phyloP scores from a whole-genome alignment of 2,797 vertebrate species.

The Spinus olivaceus region DNA sequence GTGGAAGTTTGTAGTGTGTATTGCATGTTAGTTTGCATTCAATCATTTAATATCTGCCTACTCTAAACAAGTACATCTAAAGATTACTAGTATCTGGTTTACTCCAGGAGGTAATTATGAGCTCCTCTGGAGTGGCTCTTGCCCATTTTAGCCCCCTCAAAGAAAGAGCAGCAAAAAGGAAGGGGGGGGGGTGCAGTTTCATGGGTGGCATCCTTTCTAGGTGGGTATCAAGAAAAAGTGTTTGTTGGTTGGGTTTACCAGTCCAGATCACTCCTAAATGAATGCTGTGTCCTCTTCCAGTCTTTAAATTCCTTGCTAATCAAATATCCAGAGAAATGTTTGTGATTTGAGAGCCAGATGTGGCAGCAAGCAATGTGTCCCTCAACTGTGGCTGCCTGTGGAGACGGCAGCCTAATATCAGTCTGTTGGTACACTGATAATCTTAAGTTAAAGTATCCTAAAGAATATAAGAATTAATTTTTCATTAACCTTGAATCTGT shows the following conservation, averaged over 20 bases:
- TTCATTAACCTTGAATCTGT: background rate
- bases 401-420: background rate
- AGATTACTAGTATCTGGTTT: background rate
- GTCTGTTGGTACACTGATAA: background rate
- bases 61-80: background rate
- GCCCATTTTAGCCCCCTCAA: background rate
- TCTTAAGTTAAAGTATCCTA: background rate
- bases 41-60: background rate
- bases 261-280: background rate
- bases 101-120: background rate
- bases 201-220: background rate
- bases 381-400: background rate
- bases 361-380: background rate
- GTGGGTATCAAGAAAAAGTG: background rate
- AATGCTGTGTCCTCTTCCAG: background rate
- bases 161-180: background rate
- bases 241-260: background rate
- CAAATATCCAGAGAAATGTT: background rate
- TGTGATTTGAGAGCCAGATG: background rate
- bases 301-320: background rate
- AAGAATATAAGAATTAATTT: background rate
- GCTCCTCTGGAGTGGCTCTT: background rate
- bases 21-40: background rate
- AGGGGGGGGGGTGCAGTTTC: too few species aligned
- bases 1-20: background rate